A percentile compares a stretch with the other conserved stretches of the same genome.
phyloP scores from a whole-genome alignment of 2,113 vertebrate species.

The Passer montanus region DNA sequence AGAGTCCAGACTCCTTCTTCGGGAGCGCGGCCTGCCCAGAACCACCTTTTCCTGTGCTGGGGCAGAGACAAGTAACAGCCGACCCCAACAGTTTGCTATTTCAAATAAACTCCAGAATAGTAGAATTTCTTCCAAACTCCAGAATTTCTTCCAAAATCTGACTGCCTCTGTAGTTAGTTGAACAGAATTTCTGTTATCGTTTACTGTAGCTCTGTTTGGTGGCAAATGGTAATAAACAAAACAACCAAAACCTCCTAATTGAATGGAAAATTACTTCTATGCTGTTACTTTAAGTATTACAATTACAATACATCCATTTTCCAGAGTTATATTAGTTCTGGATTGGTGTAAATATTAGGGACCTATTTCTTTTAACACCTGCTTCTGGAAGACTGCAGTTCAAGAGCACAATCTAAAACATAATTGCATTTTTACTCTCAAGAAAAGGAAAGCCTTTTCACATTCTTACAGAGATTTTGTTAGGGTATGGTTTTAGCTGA shows the following conservation, averaged over 20 bases:
- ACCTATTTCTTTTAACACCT: neutral
- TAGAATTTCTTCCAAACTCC: neutral
- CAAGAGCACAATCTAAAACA: neutral
- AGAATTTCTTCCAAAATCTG: neutral
- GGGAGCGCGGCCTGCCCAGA: no score
- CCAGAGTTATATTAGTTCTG: neutral
- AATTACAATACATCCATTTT: neutral
- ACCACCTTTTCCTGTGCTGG: no score
- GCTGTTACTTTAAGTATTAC: neutral
- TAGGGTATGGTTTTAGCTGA: neutral
- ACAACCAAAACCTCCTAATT: neutral
- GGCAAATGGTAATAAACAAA: neutral
- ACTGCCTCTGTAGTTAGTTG: neutral
- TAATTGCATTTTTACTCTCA: neutral
- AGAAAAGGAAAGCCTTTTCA: neutral
- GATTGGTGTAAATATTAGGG: neutral
- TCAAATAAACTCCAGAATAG: neutral
- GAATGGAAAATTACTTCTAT: neutral
- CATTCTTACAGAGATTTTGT: neutral
- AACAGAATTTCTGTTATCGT: neutral
- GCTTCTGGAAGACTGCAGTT: neutral
- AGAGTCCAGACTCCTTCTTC: no score
- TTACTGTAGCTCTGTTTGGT: neutral
- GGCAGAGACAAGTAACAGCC: no score
- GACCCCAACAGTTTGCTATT: neutral